phyloP scores from a whole-genome alignment of 1,140 invertebrate genomes.

The Nephila pilipes region DNA sequence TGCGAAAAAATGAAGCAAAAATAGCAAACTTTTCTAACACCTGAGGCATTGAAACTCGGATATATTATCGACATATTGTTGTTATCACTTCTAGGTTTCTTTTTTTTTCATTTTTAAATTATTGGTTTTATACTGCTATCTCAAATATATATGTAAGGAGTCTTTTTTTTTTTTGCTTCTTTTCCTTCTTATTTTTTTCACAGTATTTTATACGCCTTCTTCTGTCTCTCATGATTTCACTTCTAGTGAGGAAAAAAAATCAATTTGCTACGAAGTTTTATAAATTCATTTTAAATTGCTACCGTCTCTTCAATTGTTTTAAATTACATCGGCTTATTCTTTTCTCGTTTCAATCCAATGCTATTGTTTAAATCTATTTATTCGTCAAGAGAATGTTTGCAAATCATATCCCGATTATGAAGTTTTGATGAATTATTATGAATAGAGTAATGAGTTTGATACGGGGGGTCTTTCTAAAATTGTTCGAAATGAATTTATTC shows the following conservation, averaged over 20 bases:
- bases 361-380: not conserved
- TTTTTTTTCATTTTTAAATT: conserved; percentile 38
- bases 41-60: conserved; percentile 50
- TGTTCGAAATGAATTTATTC: too few relatives aligned
- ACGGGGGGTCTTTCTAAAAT: too few relatives aligned
- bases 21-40: conserved; percentile 29
- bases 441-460: too few relatives aligned
- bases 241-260: not conserved
- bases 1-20: conserved; percentile 17
- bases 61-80: conserved; percentile 69
- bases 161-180: not conserved
- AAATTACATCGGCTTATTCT: conserved; percentile 14
- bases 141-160: conserved; percentile 8
- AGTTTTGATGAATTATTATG: not conserved
- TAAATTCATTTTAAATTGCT: conserved; percentile 51
- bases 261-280: conserved; percentile 6
- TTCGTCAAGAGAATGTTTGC: not conserved
- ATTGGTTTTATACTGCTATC: conserved; percentile 62
- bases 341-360: not conserved
- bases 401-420: not conserved
- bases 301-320: conserved; percentile 28
- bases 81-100: conserved; percentile 24
- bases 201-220: conserved; percentile 11
- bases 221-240: not conserved
- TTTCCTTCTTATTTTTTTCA: not conserved